Percentiles rank a stretch among this genome's conserved stretches.
Evolutionary conservation across 2,113 vertebrate species (phyloP).

Genomic region (Oryzias curvinotus): DNA sequence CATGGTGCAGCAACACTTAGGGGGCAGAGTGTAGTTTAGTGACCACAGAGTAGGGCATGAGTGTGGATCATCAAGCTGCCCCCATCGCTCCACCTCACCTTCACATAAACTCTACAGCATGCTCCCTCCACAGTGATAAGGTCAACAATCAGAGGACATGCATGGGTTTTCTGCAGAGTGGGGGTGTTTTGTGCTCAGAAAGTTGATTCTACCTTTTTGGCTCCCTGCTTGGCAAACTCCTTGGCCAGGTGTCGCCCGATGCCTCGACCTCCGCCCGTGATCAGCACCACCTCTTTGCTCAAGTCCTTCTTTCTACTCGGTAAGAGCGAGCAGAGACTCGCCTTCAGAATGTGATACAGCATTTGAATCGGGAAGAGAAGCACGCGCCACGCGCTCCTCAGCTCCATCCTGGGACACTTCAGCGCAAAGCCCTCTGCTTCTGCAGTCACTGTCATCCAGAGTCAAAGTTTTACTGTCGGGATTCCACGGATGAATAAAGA

Average conservation of each 20-base stretch:
- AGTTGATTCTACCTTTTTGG: constrained; percentile 85
- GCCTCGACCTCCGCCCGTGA: constrained; percentile 95
- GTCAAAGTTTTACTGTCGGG: constrained; percentile 22
- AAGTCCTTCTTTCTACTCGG: constrained; percentile 84
- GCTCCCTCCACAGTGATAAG: no score
- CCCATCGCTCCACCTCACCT: no score
- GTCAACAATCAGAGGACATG: neutral
- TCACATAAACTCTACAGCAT: no score
- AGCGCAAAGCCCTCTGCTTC: constrained; percentile 18
- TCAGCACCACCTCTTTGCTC: constrained; percentile 85
- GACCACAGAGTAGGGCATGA: neutral
- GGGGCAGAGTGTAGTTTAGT: constrained; percentile 8
- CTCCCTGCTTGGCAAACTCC: constrained; percentile 89
- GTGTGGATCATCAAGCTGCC: no score
- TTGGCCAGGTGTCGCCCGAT: constrained; percentile 93
- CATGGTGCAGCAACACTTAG: constrained; percentile 23
- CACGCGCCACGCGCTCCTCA: constrained; percentile 82
- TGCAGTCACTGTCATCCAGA: constrained; percentile 32
- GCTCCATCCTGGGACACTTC: constrained; percentile 76
- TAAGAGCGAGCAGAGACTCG: constrained; percentile 76
- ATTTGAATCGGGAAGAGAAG: constrained; percentile 87
- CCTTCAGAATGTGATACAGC: constrained; percentile 78
- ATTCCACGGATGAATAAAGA: constrained; percentile 16
- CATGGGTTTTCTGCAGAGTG: neutral
- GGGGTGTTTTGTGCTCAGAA: constrained; percentile 12